phyloP scores from a whole-genome alignment of 1,140 invertebrate species.

The Papilio polytes region DNA sequence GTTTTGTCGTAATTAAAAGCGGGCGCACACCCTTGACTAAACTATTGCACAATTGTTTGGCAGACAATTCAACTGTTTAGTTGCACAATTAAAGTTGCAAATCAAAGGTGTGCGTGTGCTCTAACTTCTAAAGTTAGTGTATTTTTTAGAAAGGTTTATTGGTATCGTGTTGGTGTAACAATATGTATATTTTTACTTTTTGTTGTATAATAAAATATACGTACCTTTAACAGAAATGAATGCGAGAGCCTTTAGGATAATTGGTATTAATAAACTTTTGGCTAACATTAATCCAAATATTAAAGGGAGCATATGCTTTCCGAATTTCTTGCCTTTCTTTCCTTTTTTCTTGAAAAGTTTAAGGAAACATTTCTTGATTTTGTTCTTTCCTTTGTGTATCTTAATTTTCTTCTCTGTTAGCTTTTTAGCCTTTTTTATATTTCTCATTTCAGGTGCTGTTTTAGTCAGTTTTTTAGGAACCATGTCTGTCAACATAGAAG shows the following conservation, averaged over 20 bases:
- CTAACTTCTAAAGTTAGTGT: no score
- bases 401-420: conserved; percentile 47
- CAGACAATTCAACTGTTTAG: no score
- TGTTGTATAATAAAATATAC: neutral
- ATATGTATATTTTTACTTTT: no score
- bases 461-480: conserved; percentile 36
- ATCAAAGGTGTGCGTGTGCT: no score
- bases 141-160: no score
- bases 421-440: conserved; percentile 42
- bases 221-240: conserved; percentile 84
- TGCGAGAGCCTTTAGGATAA: conserved; percentile 86
- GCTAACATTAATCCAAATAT: conserved; percentile 86
- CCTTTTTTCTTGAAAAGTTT: conserved; percentile 63
- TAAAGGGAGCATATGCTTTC: conserved; percentile 84
- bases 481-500: conserved; percentile 29
- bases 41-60: no score
- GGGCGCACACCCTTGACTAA: no score
- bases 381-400: conserved; percentile 48
- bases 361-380: conserved; percentile 62
- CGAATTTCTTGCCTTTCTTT: conserved; percentile 51
- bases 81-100: no score
- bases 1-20: no score
- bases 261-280: conserved; percentile 86
- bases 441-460: conserved; percentile 37
- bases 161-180: no score